These are phyloP conservation scores for Petaurus breviceps DNA, from an alignment of 2,113 vertebrate genomes.

Conservation along the genomic window DNA sequence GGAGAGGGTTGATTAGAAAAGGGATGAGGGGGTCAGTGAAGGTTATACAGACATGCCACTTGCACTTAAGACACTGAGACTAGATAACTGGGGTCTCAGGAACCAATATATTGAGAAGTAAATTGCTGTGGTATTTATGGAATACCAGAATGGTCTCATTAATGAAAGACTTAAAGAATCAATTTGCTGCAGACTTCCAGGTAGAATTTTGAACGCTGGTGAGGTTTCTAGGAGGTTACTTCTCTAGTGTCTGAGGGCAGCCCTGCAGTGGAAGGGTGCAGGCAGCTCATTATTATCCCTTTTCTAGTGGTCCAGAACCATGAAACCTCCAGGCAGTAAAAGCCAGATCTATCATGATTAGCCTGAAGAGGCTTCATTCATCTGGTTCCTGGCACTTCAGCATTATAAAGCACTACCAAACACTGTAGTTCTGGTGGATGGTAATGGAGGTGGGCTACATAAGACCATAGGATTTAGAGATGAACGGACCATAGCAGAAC, in stretches of 20 bases:
- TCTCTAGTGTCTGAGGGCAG: neutral
- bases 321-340: neutral
- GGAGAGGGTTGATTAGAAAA: neutral
- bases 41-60: neutral
- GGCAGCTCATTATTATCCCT: neutral
- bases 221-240: neutral
- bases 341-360: neutral
- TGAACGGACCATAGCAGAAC: neutral
- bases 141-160: neutral
- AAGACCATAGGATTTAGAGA: neutral
- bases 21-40: neutral
- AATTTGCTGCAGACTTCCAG: neutral
- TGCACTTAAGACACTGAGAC: neutral
- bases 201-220: neutral
- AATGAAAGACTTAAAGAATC: neutral
- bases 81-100: neutral
- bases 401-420: neutral
- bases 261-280: neutral
- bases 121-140: neutral
- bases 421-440: neutral
- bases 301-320: neutral
- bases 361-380: neutral
- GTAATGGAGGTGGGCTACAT: neutral
- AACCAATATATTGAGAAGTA: neutral
- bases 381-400: neutral